These are phyloP conservation scores for Chrysopa pallens DNA, from an alignment of 1,140 invertebrate genomes.

Conservation along the genomic window DNA sequence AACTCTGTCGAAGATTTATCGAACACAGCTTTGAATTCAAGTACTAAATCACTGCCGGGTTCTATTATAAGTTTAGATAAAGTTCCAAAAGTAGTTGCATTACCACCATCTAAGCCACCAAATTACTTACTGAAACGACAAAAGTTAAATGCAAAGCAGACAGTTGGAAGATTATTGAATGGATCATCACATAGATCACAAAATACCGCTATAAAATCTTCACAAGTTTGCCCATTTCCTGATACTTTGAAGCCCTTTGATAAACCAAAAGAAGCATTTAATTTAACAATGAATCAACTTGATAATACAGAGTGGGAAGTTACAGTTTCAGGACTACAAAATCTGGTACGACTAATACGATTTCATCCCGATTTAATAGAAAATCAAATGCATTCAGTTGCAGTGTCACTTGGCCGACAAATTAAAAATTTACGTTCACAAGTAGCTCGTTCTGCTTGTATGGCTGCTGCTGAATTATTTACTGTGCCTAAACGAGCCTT, in stretches of 20 bases:
- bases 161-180: too few relatives aligned
- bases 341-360: conserved; percentile 48
- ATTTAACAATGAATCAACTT: conserved; percentile 42
- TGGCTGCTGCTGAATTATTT: conserved; percentile 61
- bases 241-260: conserved; percentile 18
- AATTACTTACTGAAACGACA: neutral
- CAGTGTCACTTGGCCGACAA: conserved; percentile 52
- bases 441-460: conserved; percentile 70
- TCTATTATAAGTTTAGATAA: neutral
- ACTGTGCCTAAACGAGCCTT: conserved; percentile 43
- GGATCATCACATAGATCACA: too few relatives aligned
- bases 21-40: neutral
- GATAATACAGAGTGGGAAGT: conserved; percentile 70
- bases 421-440: conserved; percentile 78
- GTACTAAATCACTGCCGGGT: neutral
- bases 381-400: conserved; percentile 38
- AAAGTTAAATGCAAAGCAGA: neutral
- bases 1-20: neutral
- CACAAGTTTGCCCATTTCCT: neutral
- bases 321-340: conserved; percentile 58
- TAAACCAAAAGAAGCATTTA: conserved; percentile 41
- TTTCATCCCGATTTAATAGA: conserved; percentile 47
- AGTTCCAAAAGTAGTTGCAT: neutral
- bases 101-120: neutral
- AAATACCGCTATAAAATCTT: too few relatives aligned